Evolutionary conservation across 1,140 invertebrate species (phyloP).

Genomic region (Chlorops oryzae): DNA sequence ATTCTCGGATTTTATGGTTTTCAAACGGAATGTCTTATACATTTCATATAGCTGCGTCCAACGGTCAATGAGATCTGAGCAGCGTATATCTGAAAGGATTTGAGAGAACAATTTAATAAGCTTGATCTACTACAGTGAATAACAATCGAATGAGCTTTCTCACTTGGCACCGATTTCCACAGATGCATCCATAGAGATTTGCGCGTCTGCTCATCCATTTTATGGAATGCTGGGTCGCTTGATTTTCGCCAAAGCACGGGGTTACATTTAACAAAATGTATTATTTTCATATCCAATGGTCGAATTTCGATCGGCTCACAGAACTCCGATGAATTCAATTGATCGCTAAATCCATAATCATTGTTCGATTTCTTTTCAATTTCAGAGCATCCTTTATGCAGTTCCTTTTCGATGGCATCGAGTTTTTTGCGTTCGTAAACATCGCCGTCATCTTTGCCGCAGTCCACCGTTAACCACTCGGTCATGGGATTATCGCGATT

Average conservation of each 20-base stretch:
- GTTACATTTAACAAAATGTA: constrained; percentile 44
- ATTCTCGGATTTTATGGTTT: constrained; percentile 34
- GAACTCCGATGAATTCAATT: not conserved
- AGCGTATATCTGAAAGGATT: constrained; percentile 9
- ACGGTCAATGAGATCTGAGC: constrained; percentile 35
- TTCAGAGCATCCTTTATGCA: constrained; percentile 15
- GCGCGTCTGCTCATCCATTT: constrained; percentile 38
- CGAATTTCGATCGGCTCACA: constrained; percentile 30
- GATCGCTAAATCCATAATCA: not conserved
- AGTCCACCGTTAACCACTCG: constrained; percentile 33
- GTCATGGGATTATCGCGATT: constrained; percentile 31
- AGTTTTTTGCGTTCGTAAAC: constrained; percentile 31
- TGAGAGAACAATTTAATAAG: too few species aligned
- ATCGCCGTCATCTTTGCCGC: constrained; percentile 38
- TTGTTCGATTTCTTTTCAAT: not conserved
- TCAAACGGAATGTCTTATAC: constrained; percentile 42
- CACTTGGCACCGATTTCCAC: constrained; percentile 29
- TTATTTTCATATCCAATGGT: constrained; percentile 33
- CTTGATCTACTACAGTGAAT: too few species aligned
- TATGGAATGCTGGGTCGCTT: constrained; percentile 32
- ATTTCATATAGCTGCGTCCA: constrained; percentile 45
- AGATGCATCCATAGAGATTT: constrained; percentile 38
- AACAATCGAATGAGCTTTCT: constrained; percentile 37
- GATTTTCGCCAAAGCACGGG: constrained; percentile 42
- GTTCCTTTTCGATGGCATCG: constrained; percentile 34